phyloP scores from a whole-genome alignment of 2,797 vertebrate genomes.

The Poeciliopsis presidionis region DNA sequence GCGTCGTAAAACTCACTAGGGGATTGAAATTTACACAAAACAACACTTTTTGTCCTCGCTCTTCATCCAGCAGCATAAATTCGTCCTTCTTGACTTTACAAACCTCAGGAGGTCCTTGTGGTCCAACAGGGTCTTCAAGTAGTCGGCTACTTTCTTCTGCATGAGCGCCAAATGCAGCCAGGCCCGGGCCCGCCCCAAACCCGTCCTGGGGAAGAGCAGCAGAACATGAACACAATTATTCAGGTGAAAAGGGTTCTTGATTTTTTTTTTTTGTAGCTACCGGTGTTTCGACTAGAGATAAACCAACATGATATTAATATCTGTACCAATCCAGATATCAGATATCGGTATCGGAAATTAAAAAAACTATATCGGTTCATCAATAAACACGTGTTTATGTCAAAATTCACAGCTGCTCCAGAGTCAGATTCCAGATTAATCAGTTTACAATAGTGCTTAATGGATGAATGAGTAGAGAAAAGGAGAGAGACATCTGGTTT shows the following conservation, averaged over 20 bases:
- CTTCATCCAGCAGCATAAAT: background rate
- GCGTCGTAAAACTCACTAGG: constrained; percentile 95
- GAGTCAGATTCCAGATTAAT: background rate
- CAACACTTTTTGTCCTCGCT: background rate
- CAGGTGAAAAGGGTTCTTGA: background rate
- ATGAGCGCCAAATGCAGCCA: constrained; percentile 98
- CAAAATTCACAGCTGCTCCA: background rate
- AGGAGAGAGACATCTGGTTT: background rate
- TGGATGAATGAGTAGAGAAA: background rate
- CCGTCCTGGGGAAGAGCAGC: constrained; percentile 81
- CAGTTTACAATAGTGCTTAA: background rate
- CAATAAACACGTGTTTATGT: background rate
- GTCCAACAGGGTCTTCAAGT: constrained; percentile 92
- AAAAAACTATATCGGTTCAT: no score
- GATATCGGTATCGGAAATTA: no score
- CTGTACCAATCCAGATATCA: no score
- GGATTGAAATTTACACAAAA: constrained; percentile 4
- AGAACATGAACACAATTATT: background rate
- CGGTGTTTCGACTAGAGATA: background rate
- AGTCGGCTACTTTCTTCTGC: constrained; percentile 98
- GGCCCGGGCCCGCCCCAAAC: constrained; percentile 91
- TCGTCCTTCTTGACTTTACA: constrained; percentile 2
- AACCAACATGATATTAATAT: no score
- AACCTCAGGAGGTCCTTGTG: constrained; percentile 92
- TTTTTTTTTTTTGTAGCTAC: background rate